Conservation (phyloP, 1,140 invertebrate species). For the Aradophagus sp. region DNA sequence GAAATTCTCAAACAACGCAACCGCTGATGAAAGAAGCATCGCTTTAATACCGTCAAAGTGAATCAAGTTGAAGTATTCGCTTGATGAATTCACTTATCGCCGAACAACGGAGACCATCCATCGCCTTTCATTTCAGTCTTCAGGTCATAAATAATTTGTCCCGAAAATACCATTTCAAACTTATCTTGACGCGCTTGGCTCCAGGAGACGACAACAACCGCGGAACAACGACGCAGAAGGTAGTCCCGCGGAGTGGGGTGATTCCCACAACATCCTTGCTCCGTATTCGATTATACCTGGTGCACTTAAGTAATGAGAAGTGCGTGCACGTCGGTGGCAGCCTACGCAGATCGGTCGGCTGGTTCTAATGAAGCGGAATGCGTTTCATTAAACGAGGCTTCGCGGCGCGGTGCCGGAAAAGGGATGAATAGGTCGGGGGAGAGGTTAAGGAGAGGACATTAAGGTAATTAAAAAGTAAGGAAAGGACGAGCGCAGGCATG, state of each 20-base stretch:
- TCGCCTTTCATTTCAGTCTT: constrained; percentile 28
- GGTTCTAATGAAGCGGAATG: constrained; percentile 63
- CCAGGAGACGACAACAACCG: constrained; percentile 13
- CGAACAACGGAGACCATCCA: constrained; percentile 10
- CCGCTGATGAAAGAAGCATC: constrained; percentile 6
- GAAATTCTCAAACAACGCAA: too few species aligned
- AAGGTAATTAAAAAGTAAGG: constrained; percentile 67
- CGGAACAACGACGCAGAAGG: too few species aligned
- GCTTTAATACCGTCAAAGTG: constrained; percentile 23
- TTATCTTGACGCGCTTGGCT: constrained; percentile 21
- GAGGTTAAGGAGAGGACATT: constrained; percentile 37
- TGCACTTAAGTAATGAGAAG: constrained; percentile 37
- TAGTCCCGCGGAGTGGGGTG: background rate
- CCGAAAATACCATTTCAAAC: constrained; percentile 32
- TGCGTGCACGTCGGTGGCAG: constrained; percentile 36
- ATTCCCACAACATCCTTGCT: constrained; percentile 29
- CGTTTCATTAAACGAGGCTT: constrained; percentile 47
- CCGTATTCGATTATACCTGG: constrained; percentile 50
- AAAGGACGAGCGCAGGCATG: constrained; percentile 48
- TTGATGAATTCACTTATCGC: constrained; percentile 11
- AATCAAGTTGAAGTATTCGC: constrained; percentile 7
- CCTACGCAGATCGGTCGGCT: constrained; percentile 41
- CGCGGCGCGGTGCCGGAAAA: constrained; percentile 21
- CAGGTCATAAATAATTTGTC: constrained; percentile 37
- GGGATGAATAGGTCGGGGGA: constrained; percentile 24